A percentile compares a stretch with the other conserved stretches of the same genome.
Conservation (phyloP, 2,888 invertebrate species). For the Aphidius colemani region DNA sequence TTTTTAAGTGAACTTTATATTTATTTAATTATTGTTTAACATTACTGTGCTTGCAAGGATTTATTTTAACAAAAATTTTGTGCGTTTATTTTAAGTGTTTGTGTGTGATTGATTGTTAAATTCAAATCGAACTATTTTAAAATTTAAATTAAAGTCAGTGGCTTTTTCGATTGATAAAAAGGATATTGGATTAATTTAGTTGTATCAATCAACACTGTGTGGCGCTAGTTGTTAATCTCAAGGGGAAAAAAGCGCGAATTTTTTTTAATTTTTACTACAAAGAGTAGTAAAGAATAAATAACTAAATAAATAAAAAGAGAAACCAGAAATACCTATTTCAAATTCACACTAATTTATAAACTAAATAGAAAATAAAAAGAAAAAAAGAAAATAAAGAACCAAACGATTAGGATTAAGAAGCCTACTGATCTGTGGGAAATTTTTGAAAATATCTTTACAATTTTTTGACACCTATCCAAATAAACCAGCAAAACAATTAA, state of each 20-base stretch:
- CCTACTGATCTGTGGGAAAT: too few species aligned
- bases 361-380: not conserved
- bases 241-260: conserved; percentile 2
- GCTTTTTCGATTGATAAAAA: conserved; percentile 11
- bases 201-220: conserved; percentile 1
- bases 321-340: too few species aligned
- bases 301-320: too few species aligned
- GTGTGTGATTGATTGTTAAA: not conserved
- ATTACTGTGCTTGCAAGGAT: not conserved
- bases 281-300: too few species aligned
- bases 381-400: not conserved
- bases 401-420: too few species aligned
- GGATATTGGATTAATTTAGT: conserved; percentile 16
- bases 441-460: too few species aligned
- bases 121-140: not conserved
- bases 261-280: not conserved
- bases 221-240: conserved; percentile 11
- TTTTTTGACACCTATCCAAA: too few species aligned
- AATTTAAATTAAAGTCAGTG: not conserved
- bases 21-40: too few species aligned
- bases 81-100: too few species aligned
- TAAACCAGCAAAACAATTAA: too few species aligned
- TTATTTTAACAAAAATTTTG: too few species aligned
- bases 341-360: too few species aligned
- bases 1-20: not conserved